Evolutionary conservation across 2,888 invertebrate species (phyloP), one percentile per base, ranked within the genome.

Genomic region (Leptopilina syphax): DNA sequence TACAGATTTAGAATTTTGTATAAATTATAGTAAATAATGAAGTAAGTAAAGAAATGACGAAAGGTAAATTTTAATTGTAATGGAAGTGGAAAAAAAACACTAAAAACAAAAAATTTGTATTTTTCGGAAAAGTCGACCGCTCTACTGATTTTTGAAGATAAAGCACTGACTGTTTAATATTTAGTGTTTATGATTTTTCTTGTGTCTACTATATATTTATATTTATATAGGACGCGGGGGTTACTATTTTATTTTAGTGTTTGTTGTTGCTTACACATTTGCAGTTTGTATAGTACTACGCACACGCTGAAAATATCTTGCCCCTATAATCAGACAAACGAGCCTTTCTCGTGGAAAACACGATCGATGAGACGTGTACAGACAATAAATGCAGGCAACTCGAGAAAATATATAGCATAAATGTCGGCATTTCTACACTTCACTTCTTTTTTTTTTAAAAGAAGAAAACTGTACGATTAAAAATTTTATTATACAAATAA

Each of bases 361-460:
- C 70, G 70, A 70, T 54, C 70, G 70, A 70, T 70, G 70, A 70
- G 70, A 54, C 70, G 70, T 70, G 70, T 70, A 54, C 54, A 70
- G 70, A 34, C 34, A 70, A 70, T 70, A 70, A 70, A 70, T 70
- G 70, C 27, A 70, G 70, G 54, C 27, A 54, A 70, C 47, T 47
- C 47, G 44, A 68, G 47, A 68, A 68, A 68, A 68, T 68, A 47
- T 68, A 50, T 50, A 60, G 24, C 70, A 70, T 54, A 54, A 24
- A 70, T 54, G 50, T 54, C 50, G 70, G 50, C 54, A 24, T 70
- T 54, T 50, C 70, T 27, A 8, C 27, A 7, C 13, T 27, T 50
- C 9, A 18, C 7, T 63, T 13, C 50, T 70, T 34, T 34, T 4
- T 34, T 34, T 5, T 10, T 12, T 68, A 18, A 10, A 10, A 44